Evolutionary conservation across 2,113 vertebrate genomes (phyloP).

Genomic region (Muntiacus muntjak): DNA sequence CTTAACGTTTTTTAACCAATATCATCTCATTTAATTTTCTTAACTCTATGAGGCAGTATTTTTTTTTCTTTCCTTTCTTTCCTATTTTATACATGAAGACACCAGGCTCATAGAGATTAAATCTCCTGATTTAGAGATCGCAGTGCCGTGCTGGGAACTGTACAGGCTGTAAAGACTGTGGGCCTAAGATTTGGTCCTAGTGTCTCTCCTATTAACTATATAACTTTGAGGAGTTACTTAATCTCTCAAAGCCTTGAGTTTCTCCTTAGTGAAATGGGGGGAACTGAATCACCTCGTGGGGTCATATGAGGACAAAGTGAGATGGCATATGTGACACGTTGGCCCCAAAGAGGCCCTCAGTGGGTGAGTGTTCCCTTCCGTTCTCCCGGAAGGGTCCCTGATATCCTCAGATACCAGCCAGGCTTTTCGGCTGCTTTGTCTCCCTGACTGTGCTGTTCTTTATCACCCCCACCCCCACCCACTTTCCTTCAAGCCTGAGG

Average conservation of each 20-base stretch:
- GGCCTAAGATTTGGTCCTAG: not conserved
- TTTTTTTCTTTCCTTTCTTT: not conserved
- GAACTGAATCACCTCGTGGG: not conserved
- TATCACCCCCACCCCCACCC: too few species aligned
- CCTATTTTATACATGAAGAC: not conserved
- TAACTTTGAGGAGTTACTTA: not conserved
- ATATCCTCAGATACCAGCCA: not conserved
- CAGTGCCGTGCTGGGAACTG: not conserved
- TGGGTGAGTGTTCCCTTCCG: not conserved
- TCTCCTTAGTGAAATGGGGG: not conserved
- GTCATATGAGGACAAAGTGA: conserved; percentile 32
- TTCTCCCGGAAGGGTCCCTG: not conserved
- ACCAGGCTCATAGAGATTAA: not conserved
- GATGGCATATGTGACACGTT: not conserved
- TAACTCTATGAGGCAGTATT: not conserved
- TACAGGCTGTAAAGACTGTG: not conserved
- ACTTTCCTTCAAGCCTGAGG: not conserved
- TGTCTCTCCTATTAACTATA: not conserved
- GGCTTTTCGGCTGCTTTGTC: not conserved
- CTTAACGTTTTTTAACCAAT: not conserved
- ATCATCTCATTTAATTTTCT: conserved; percentile 33
- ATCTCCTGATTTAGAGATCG: not conserved
- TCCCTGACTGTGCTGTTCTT: not conserved
- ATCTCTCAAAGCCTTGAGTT: not conserved
- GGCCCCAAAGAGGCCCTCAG: not conserved